These are phyloP conservation scores for Solen grandis DNA, from an alignment of 1,140 invertebrate genomes.

Conservation along the genomic window DNA sequence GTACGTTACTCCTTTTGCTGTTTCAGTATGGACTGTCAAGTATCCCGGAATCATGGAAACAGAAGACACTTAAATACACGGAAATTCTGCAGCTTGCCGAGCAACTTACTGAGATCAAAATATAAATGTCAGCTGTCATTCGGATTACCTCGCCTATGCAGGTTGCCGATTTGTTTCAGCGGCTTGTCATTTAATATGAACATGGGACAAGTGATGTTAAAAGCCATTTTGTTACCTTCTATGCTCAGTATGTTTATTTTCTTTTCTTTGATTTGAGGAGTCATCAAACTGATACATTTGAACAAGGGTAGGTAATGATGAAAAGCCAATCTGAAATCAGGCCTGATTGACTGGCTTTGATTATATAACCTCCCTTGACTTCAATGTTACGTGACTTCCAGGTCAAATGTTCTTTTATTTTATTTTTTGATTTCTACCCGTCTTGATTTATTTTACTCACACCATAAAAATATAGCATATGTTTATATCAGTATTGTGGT, in stretches of 20 bases:
- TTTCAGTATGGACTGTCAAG: conserved; percentile 68
- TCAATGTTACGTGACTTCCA: not conserved
- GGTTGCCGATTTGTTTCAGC: not conserved
- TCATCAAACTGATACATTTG: too few relatives aligned
- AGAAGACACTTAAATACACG: conserved; percentile 64
- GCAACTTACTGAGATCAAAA: too few relatives aligned
- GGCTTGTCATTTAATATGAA: not conserved
- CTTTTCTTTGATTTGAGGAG: not conserved
- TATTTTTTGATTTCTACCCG: not conserved
- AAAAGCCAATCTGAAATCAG: too few relatives aligned
- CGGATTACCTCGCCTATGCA: not conserved
- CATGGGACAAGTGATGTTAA: not conserved
- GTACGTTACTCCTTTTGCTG: not conserved
- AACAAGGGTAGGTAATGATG: too few relatives aligned
- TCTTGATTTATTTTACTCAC: not conserved
- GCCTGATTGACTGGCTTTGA: too few relatives aligned
- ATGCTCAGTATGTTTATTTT: not conserved
- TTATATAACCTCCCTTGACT: not conserved
- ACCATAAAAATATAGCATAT: not conserved
- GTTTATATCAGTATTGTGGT: not conserved
- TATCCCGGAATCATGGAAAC: conserved; percentile 68
- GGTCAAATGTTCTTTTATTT: not conserved
- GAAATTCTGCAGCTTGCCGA: conserved; percentile 64
- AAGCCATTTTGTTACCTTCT: not conserved
- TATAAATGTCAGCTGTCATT: not conserved